A percentile compares a stretch with the other conserved stretches of the same genome.
Evolutionary conservation across 2,888 invertebrate species (phyloP).

Genomic region (Ernsta delagoae): DNA sequence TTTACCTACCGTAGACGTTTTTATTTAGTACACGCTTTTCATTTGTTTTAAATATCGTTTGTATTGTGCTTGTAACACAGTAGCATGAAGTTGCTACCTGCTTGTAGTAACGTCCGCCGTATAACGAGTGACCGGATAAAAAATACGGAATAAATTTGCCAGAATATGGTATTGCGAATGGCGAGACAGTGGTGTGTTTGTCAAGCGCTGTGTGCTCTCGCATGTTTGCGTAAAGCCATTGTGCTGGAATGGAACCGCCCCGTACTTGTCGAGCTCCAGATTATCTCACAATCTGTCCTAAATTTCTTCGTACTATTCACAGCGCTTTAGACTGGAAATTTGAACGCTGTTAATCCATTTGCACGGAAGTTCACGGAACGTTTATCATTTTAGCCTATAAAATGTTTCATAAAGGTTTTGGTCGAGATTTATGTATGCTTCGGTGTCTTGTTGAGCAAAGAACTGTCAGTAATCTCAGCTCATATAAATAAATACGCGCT

Average conservation of each 20-base stretch:
- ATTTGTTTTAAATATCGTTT: too few relatives aligned
- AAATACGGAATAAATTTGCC: constrained; percentile 10
- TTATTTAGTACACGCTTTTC: too few relatives aligned
- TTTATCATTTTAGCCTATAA: too few relatives aligned
- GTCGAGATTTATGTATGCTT: neutral
- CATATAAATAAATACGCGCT: neutral
- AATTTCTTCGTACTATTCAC: constrained; percentile 13
- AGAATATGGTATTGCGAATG: constrained; percentile 60
- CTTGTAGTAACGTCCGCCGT: neutral
- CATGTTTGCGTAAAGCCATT: constrained; percentile 67
- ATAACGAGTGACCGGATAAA: neutral
- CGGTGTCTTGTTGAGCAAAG: neutral
- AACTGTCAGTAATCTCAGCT: neutral
- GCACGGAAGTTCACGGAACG: neutral
- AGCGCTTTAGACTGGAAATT: neutral
- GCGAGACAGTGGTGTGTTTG: constrained; percentile 60
- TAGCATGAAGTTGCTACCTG: neutral
- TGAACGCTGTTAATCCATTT: neutral
- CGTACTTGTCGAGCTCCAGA: constrained; percentile 36
- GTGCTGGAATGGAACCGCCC: constrained; percentile 50
- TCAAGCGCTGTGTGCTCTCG: constrained; percentile 62
- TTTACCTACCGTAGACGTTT: too few relatives aligned
- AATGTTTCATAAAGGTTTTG: neutral
- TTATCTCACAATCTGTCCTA: constrained; percentile 19
- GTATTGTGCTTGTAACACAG: neutral